Percentiles rank a stretch among this genome's conserved stretches.
Conservation (phyloP, 2,797 vertebrate species). For the Rhinogobio ventralis region DNA sequence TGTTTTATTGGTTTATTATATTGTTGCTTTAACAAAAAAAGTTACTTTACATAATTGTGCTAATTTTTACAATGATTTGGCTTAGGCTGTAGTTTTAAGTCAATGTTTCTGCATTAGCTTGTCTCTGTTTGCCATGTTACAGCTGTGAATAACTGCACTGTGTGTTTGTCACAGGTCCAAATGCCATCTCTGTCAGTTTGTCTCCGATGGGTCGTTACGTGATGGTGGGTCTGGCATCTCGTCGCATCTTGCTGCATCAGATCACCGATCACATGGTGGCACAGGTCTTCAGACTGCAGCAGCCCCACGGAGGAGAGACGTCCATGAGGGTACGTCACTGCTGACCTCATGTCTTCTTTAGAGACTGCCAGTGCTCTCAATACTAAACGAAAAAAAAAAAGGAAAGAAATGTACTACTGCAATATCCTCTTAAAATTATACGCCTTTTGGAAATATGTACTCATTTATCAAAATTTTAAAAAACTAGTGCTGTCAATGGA, state of each 20-base stretch:
- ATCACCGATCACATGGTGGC: slow-evolving; percentile 99
- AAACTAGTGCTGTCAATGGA: too few species aligned
- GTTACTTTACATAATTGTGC: neutral
- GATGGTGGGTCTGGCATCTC: slow-evolving; percentile 97
- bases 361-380: neutral
- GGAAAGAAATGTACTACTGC: neutral
- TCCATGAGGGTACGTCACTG: slow-evolving; percentile 91
- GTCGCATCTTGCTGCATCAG: slow-evolving; percentile 94
- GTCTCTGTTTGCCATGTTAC: neutral
- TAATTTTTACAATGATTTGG: neutral
- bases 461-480: neutral
- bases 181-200: slow-evolving; percentile 96
- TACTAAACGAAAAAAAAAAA: neutral
- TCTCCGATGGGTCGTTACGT: slow-evolving; percentile 98
- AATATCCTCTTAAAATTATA: neutral
- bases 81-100: neutral
- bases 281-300: slow-evolving; percentile 97
- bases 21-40: neutral
- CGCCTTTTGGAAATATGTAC: neutral
- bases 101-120: neutral
- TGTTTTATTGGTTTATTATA: neutral
- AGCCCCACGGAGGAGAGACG: slow-evolving; percentile 95
- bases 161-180: slow-evolving; percentile 83
- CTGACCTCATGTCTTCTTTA: neutral
- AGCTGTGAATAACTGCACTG: neutral